Base-by-base conservation (phyloP, 2,797 vertebrate species). In the Myotis vivesi region DNA sequence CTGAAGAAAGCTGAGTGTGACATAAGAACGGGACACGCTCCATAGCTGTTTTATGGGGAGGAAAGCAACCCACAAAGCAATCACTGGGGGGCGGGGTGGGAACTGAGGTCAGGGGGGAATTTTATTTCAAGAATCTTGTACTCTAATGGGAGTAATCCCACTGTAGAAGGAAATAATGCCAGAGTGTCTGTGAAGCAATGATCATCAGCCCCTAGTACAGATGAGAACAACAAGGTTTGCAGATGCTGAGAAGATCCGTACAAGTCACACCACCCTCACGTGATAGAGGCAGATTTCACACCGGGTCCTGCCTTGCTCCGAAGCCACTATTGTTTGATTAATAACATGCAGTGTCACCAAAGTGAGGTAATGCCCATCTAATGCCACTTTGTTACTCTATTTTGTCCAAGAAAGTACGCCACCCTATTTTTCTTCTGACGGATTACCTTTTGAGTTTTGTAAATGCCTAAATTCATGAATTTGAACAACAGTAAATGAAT, bases 381-480 rank as follows among this genome's bases (percentile, higher is more conserved):
- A 25, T 12, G 38, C n/a, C 64, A 57, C 30, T 33, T 66, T 49
- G 30, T n/a, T 6, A 33, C 5, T 87, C 86, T 15, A 33, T 46
- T 81, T 73, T 68, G 49, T 49, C 5, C 73, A 81, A 44, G 69
- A 69, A 92, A 87, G 30, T 2, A 36, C 30, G 5, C 66, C 28
- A 41, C 38, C 4, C 13, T 46, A 13, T 53, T 49, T 68, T 75
- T 23, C 33, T 87, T 79, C 33, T 80, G n/a, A n/a, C 0, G 36
- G 36, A 33, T 89, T 22, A 84, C 11, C 38, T 83, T 85, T 53
- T 19, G 10, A 77, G 36, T 44, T 93, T 77, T 59, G 30, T 8
- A 69, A 92, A 91, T 44, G 8, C 11, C 33, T 41, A 12, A 41
- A 22, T 75, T 55, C 69, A 87, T 79, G 79, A 53, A 33, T 53